phyloP scores from a whole-genome alignment of 1,140 invertebrate genomes.

The Brachionus rubens region DNA sequence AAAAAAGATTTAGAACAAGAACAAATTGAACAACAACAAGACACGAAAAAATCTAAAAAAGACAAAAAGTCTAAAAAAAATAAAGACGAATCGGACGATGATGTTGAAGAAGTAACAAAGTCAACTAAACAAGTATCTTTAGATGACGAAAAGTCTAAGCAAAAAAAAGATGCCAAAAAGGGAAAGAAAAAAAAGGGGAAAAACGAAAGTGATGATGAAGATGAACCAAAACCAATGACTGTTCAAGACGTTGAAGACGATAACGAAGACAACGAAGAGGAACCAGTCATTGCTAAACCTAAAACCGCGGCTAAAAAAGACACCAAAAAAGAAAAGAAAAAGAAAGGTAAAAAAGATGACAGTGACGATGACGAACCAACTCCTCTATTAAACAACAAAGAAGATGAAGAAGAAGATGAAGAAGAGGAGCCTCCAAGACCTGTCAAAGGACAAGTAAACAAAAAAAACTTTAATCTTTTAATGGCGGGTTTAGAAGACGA shows the following conservation, averaged over 20 bases:
- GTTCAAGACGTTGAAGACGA: not conserved
- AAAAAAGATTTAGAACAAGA: not conserved
- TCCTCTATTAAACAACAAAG: not conserved
- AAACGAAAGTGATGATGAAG: not conserved
- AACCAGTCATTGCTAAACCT: not conserved
- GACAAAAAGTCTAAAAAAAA: slow-evolving; percentile 13
- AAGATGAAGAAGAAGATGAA: not conserved
- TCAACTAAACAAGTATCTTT: not conserved
- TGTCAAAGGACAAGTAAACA: too few relatives aligned
- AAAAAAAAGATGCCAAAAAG: slow-evolving; percentile 22
- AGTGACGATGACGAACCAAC: not conserved
- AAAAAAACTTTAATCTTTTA: not conserved
- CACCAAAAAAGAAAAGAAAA: not conserved
- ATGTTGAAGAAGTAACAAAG: not conserved
- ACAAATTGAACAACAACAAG: not conserved
- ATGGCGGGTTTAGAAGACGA: not conserved
- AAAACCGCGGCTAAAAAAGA: slow-evolving; percentile 3
- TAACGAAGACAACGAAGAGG: not conserved
- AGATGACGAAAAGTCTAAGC: not conserved
- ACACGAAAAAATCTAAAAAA: not conserved
- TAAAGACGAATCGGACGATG: not conserved
- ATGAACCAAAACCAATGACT: not conserved
- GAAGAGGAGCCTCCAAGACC: too few relatives aligned
- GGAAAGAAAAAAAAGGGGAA: slow-evolving; percentile 7
- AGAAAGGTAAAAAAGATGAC: not conserved